Percentiles rank a stretch among this genome's conserved stretches.
Evolutionary conservation across 2,888 invertebrate species (phyloP).

Genomic region (Pyrrhia umbra): DNA sequence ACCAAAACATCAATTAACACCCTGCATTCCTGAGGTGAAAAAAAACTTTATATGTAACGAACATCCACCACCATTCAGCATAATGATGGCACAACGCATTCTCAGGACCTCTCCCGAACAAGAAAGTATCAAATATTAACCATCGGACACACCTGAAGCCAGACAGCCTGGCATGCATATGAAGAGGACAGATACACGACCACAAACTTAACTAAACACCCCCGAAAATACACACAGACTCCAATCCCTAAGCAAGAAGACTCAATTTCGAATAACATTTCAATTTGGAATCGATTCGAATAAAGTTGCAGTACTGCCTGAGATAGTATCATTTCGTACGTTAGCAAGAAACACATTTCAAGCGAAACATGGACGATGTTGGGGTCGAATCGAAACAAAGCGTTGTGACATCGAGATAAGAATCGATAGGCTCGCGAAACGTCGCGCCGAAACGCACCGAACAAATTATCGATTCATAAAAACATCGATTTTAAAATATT

Average conservation of each 20-base stretch:
- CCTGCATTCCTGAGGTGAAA: constrained; percentile 53
- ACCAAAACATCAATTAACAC: constrained; percentile 70
- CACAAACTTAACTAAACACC: constrained; percentile 58
- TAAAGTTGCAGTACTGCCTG: constrained; percentile 76
- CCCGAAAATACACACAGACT: constrained; percentile 51
- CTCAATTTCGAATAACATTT: constrained; percentile 63
- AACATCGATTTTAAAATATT: constrained; percentile 90
- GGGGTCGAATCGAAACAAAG: constrained; percentile 88
- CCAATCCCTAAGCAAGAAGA: constrained; percentile 63
- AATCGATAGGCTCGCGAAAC: constrained; percentile 87
- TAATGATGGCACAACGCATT: constrained; percentile 75
- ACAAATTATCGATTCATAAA: constrained; percentile 90
- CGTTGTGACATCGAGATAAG: constrained; percentile 88
- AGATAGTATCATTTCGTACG: constrained; percentile 87
- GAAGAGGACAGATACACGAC: constrained; percentile 79
- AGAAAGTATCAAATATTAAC: constrained; percentile 90
- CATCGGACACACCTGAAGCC: constrained; percentile 87
- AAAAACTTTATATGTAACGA: constrained; percentile 60
- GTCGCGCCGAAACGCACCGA: constrained; percentile 88
- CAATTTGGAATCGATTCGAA: constrained; percentile 62
- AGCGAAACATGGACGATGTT: constrained; percentile 87
- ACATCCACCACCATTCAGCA: constrained; percentile 69
- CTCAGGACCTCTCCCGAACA: constrained; percentile 77
- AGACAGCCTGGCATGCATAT: constrained; percentile 86
- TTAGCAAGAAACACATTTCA: constrained; percentile 90